Base-by-base conservation (phyloP, 2,113 vertebrate genomes). In the Poeciliopsis turrubarensis region DNA sequence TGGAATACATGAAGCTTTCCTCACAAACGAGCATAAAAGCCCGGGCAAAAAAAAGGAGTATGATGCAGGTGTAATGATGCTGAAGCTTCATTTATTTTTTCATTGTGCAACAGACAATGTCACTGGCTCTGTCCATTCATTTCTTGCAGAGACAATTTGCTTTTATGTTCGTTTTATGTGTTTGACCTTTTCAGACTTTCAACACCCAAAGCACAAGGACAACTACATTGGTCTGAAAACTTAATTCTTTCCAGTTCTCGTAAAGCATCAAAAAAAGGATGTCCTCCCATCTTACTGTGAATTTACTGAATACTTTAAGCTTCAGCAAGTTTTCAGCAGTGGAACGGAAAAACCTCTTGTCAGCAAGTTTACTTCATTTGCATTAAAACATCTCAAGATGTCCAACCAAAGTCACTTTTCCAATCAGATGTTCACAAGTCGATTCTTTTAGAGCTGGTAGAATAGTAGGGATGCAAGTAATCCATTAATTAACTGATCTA, bases 341-440 rank as follows among this genome's bases (percentile, higher is more conserved):
- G 41, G 54, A 82, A 66, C 47, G 51, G 70, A 61, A 68, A 67
- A 80, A 39, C 32, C 61, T 79, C 64, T 39, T 26, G 70, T 89
- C 85, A 87, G 79, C 87, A 87, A 68, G 14, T 85, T 89, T 76
- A 44, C 30, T 66, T 85, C 34, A 81, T 86, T 83, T 75, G 60
- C 80, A 86, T 82, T 78, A 29, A 73, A 73, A 70, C 25, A 75
- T 61, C 60, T 70, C 32, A 72, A 82, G 68, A 19, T 80, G 81
- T 82, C 17, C 69, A 69, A 78, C 74, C 78, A 61, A 83, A 27
- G 72, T 85, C 47, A 54, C 51, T 54, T 0, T 25, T 25, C 51
- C 22, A 22, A 4, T 54, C 51, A 54, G 22, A 54, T 6, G 19
- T 54, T 54, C 22, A 54, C 51, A 54, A 8, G 2, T 2, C 1